Base-by-base conservation (phyloP, 2,888 invertebrate species). In the Mimachlamys varia region DNA sequence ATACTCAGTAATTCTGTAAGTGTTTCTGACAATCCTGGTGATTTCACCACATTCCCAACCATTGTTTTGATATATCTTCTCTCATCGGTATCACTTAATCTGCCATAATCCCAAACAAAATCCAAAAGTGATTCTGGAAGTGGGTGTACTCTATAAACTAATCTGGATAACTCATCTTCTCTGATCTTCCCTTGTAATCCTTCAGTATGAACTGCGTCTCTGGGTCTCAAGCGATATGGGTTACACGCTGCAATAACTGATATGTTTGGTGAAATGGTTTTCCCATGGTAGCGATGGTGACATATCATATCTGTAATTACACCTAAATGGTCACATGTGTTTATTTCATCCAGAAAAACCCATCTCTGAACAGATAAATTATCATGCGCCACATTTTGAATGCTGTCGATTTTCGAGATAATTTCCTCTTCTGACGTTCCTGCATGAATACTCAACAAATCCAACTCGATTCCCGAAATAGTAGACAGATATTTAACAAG, bases 301-400 rank as follows among this genome's bases (percentile, higher is more conserved):
- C 95, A 94, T 1, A 94, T 90, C 13, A 94, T 91, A 87, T 93
- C 93, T 87, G 92, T 92, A 15, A 94, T 93, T 0, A 94, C 37
- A 7, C 94, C 94, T 53, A 94, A 89, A 89, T 93, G 92, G 58
- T 94, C 93, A 55, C 93, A 93, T 5, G 95, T 95, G 89, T 95
- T 95, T 15, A 95, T 94, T 93, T 95, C 95, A 92, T 95, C 95
- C 7, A 95, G 91, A 92, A 95, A 95, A 13, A 95, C 44, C 95
- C 95, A 95, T 12, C 89, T 33, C 13, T 27, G 33, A 15, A 1
- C 19, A 22, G n/a, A 22, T 33, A 87, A 88, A 37, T 55, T 87
- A 88, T 91, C 87, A 50, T 90, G 49, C 15, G 94, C 93, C 49
- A 76, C 49, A 0, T 22, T 38, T 76, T 94, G 92, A n/a, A 87